Base-by-base conservation (phyloP, 2,797 vertebrate species). In the Tadarida brasiliensis region DNA sequence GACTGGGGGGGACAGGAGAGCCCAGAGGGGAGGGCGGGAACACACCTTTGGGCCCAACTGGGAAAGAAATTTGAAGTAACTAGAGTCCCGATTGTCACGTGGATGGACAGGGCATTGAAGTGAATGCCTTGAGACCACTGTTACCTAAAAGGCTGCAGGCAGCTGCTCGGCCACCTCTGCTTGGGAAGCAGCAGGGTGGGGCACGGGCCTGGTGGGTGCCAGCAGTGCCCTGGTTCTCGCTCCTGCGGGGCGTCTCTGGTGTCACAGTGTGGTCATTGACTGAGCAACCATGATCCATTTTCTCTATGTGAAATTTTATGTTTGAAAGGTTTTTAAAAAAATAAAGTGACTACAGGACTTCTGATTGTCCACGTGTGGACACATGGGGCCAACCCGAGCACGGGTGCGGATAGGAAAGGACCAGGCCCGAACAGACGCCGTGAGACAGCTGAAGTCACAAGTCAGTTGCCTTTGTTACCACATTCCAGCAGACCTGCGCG, bases 161-260 rank as follows among this genome's bases (percentile, higher is more conserved):
- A 6, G 84, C n/a, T 5, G 22, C 30, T 6, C 14, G 83, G 68
- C 16, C 5, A n/a, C 85, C 28, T 11, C 61, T 47, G 63, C 24
- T 4, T 47, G 85, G 8, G 12, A 24, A 28, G 30, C 14, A 17
- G 63, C 33, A 7, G 44, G 35, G 28, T 2, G 17, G 15, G 22
- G 4, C 49, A 39, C 2, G 0, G 51, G 85, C 39, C 56, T 49
- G 10, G 33, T 15, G 7, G 33, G 1, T 12, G 3, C 3, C 44
- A 20, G 44, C 3, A 1, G 44, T 5, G 0, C 19, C 86, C 7
- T 22, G 7, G 49, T 30, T 47, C 51, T 24, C 4, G 15, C 7
- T 6, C 28, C 24, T 1, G 12, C 0, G 0, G 67, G 17, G 54
- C 1, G 1, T 49, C 12, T 56, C 47, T 3, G 17, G 17, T 3